A percentile compares a stretch with the other conserved stretches of the same genome.
phyloP scores from a whole-genome alignment of 2,113 vertebrate genomes.

The Pseudonaja textilis region DNA sequence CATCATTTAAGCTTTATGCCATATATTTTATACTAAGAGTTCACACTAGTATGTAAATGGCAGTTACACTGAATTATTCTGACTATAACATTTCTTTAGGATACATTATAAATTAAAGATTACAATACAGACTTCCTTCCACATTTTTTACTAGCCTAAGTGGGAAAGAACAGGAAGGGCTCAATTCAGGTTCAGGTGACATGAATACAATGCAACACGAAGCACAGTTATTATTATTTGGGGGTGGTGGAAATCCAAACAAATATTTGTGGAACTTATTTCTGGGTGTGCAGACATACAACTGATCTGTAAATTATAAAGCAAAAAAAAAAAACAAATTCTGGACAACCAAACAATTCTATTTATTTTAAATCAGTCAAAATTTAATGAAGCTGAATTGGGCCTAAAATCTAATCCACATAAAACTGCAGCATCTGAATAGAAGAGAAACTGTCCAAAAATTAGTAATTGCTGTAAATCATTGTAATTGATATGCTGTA shows the following conservation, averaged over 20 bases:
- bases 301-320: background rate
- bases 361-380: background rate
- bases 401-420: background rate
- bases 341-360: background rate
- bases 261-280: background rate
- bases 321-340: background rate
- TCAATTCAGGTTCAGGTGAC: background rate
- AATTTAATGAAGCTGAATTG: background rate
- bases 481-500: constrained; percentile 7
- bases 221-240: background rate
- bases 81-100: constrained; percentile 23
- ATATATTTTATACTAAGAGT: constrained; percentile 37
- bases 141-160: constrained; percentile 33
- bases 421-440: constrained; percentile 19
- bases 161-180: background rate
- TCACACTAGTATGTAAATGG: constrained; percentile 17
- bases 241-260: background rate
- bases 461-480: background rate
- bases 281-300: background rate
- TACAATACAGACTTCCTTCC: constrained; percentile 24
- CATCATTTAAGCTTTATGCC: constrained; percentile 33
- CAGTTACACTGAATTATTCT: constrained; percentile 34
- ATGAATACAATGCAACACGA: background rate
- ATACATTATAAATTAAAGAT: constrained; percentile 30
- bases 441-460: background rate